Conservation (phyloP, 2,888 invertebrate genomes). For the Loripinus fragilis region DNA sequence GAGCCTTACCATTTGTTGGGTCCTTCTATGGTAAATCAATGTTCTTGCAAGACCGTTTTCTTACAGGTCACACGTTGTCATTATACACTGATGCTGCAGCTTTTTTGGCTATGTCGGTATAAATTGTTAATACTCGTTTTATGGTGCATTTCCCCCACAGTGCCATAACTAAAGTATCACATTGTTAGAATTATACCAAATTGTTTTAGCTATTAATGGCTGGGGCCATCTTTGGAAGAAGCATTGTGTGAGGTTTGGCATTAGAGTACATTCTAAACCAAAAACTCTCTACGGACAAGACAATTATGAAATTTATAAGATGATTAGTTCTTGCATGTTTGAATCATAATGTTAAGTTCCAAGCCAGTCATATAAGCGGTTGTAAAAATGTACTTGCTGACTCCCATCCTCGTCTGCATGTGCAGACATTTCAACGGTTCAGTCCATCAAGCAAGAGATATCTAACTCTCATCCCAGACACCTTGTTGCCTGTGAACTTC, state of each 20-base stretch:
- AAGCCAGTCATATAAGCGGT: not conserved
- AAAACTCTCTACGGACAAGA: not conserved
- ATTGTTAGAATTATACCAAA: not conserved
- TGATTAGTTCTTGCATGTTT: not conserved
- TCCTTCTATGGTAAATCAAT: not conserved
- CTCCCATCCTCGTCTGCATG: constrained; percentile 23
- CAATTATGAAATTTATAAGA: not conserved
- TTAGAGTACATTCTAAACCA: not conserved
- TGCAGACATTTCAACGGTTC: not conserved
- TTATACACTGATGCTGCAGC: not conserved
- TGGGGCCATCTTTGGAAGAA: not conserved
- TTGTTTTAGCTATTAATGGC: not conserved
- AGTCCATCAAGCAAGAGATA: not conserved
- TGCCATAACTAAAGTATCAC: not conserved
- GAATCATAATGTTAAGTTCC: not conserved
- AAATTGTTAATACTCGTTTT: not conserved
- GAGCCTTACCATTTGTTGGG: not conserved
- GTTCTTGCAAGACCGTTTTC: not conserved
- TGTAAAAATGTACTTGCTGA: constrained; percentile 18
- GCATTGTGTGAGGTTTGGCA: not conserved
- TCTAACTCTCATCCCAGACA: not conserved
- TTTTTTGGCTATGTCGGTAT: not conserved
- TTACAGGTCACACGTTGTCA: not conserved
- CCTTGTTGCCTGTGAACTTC: constrained; percentile 23
- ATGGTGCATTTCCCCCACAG: not conserved